Evolutionary conservation across 1,140 invertebrate genomes (phyloP).

Genomic region (Drosophila arawakana): DNA sequence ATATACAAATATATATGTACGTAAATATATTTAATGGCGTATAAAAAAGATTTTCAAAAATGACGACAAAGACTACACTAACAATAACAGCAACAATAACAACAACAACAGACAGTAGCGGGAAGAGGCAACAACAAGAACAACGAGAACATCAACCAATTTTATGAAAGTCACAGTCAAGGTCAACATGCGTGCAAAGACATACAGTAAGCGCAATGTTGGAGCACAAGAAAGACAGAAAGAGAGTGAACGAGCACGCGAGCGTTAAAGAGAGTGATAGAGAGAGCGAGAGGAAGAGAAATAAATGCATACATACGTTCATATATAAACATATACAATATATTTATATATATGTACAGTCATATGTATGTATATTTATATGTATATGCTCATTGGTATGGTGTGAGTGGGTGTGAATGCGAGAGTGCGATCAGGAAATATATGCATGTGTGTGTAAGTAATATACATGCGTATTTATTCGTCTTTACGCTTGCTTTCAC

Average conservation of each 20-base stretch:
- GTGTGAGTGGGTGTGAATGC: conserved; percentile 32
- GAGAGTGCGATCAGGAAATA: conserved; percentile 42
- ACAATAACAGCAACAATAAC: conserved; percentile 48
- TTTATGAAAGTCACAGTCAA: conserved; percentile 83
- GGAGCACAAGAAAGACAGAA: conserved; percentile 19
- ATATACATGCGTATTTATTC: conserved; percentile 16
- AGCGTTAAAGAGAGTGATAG: neutral
- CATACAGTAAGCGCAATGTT: conserved; percentile 16
- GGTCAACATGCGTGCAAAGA: conserved; percentile 79
- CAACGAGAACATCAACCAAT: conserved; percentile 62
- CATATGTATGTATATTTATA: conserved; percentile 17
- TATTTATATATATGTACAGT: conserved; percentile 2
- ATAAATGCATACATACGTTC: conserved; percentile 30
- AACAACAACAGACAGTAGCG: conserved; percentile 29
- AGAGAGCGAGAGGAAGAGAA: conserved; percentile 14
- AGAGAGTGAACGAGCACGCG: neutral
- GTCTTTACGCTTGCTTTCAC: conserved; percentile 59
- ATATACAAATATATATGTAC: neutral
- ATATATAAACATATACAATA: neutral
- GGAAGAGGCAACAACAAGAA: conserved; percentile 9
- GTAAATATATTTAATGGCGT: conserved; percentile 24
- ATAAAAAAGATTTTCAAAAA: conserved; percentile 67
- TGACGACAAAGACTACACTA: conserved; percentile 51
- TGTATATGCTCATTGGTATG: conserved; percentile 6
- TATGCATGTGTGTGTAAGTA: neutral